Evolutionary conservation across 2,888 invertebrate species (phyloP).

Genomic region (Agapetus fuscipes): DNA sequence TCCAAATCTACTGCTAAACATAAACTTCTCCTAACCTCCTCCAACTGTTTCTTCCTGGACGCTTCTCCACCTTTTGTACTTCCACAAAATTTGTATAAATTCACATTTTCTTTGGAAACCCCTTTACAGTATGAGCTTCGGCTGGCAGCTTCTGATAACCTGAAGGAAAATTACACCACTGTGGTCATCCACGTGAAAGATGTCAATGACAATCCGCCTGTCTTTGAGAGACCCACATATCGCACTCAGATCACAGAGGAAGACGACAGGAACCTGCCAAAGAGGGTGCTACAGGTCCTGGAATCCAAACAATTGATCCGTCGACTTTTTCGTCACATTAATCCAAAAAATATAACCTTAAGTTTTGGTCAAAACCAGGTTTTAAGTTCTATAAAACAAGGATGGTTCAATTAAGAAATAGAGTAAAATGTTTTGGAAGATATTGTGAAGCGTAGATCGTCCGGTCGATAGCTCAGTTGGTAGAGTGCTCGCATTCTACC

Average conservation of each 20-base stretch:
- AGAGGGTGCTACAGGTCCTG: constrained; percentile 85
- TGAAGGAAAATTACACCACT: constrained; percentile 95
- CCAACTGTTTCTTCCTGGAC: too few relatives aligned
- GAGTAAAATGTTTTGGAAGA: too few relatives aligned
- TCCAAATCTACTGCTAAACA: too few relatives aligned
- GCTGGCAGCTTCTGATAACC: constrained; percentile 90
- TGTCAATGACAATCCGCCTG: constrained; percentile 96
- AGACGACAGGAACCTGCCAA: constrained; percentile 88
- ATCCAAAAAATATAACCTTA: neutral
- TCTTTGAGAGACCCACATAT: constrained; percentile 90
- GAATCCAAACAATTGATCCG: constrained; percentile 15
- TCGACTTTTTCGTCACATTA: neutral
- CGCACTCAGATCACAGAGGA: constrained; percentile 93
- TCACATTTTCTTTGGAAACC: too few relatives aligned
- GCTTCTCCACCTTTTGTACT: too few relatives aligned
- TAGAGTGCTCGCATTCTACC: too few relatives aligned
- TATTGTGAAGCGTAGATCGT: too few relatives aligned
- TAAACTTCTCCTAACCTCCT: too few relatives aligned
- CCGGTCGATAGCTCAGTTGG: too few relatives aligned
- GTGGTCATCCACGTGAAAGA: constrained; percentile 96
- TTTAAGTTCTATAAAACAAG: too few relatives aligned
- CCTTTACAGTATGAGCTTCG: constrained; percentile 81
- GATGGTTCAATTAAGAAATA: too few relatives aligned
- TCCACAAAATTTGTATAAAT: neutral
- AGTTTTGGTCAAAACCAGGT: neutral